phyloP scores from a whole-genome alignment of 2,113 vertebrate genomes.

The Odontophorus gujanensis region DNA sequence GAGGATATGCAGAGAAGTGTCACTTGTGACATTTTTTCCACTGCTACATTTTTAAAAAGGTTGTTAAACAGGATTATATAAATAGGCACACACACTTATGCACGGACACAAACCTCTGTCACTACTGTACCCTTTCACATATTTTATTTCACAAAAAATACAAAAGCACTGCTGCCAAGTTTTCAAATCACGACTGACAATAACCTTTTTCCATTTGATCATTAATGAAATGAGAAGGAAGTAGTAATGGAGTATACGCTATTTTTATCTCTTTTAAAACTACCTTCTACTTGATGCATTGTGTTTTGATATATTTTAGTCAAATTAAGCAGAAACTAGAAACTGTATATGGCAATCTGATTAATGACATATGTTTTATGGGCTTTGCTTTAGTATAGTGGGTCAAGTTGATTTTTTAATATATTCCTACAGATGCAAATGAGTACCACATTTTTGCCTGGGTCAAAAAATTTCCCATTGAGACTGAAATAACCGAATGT shows the following conservation, averaged over 20 bases:
- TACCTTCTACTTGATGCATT: slow-evolving; percentile 31
- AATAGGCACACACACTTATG: background rate
- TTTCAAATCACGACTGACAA: slow-evolving; percentile 19
- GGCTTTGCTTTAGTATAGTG: slow-evolving; percentile 30
- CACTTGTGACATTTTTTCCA: slow-evolving; percentile 9
- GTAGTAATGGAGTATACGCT: background rate
- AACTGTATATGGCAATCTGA: slow-evolving; percentile 34
- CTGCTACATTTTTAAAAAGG: background rate
- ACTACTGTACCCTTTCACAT: background rate
- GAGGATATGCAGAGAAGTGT: background rate
- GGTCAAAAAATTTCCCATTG: slow-evolving; percentile 45
- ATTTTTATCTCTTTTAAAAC: slow-evolving; percentile 34
- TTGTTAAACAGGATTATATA: background rate
- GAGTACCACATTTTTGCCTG: slow-evolving; percentile 21
- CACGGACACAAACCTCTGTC: background rate
- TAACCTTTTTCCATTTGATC: slow-evolving; percentile 20
- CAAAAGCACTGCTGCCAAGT: background rate
- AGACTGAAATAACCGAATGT: slow-evolving; percentile 36
- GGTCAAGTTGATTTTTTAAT: slow-evolving; percentile 41
- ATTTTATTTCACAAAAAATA: background rate
- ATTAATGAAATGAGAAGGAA: slow-evolving; percentile 24
- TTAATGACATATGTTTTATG: slow-evolving; percentile 57
- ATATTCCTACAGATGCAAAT: slow-evolving; percentile 33
- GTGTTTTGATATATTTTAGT: slow-evolving; percentile 28
- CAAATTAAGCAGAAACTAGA: slow-evolving; percentile 36